Conservation (phyloP, 1,140 invertebrate genomes). For the Lamellibrachia luymesi region DNA sequence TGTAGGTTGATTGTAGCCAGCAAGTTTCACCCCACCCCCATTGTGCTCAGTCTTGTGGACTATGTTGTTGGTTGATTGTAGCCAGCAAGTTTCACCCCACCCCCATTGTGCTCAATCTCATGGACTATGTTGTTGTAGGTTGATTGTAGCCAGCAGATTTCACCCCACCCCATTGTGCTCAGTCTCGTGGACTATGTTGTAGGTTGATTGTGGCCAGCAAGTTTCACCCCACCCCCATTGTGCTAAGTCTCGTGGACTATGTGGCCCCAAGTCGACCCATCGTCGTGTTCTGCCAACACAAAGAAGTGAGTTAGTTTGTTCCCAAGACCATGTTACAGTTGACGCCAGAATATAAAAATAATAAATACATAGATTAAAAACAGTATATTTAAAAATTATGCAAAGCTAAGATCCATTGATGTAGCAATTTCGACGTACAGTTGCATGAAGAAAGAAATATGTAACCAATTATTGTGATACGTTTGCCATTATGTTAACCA, state of each 20-base stretch:
- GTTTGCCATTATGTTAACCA: background rate
- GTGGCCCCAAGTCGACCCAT: constrained; percentile 77
- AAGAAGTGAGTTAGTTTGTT: constrained; percentile 61
- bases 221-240: constrained; percentile 80
- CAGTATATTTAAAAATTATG: no score
- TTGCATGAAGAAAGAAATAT: background rate
- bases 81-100: no score
- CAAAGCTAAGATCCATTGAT: background rate
- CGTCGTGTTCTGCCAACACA: constrained; percentile 76
- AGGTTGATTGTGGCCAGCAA: constrained; percentile 73
- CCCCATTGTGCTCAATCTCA: no score
- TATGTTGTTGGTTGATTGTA: no score
- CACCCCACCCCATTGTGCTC: no score
- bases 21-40: no score
- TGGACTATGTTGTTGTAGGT: no score
- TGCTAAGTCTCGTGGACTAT: constrained; percentile 72
- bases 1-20: no score
- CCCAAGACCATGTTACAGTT: background rate
- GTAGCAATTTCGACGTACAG: background rate
- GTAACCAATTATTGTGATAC: background rate
- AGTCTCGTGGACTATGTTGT: background rate
- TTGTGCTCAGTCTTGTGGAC: no score
- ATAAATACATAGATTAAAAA: no score
- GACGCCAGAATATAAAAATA: background rate
- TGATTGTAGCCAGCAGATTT: no score